Conservation (phyloP, 2,797 vertebrate genomes). For the Oreochromis grahami region DNA sequence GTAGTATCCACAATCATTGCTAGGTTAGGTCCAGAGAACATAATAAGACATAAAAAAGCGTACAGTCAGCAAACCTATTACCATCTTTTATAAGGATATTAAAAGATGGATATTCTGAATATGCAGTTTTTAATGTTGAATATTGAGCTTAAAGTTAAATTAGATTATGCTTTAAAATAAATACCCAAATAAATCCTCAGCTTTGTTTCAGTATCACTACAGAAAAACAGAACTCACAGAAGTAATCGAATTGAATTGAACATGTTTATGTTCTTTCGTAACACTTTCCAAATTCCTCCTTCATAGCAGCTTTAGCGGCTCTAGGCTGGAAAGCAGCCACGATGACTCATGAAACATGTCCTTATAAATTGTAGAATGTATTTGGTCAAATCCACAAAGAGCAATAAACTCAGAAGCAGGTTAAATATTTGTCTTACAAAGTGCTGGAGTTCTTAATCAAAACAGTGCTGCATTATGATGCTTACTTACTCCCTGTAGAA, state of each 20-base stretch:
- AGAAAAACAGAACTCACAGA: not conserved
- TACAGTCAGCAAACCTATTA: not conserved
- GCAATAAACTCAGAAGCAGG: not conserved
- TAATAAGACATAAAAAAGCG: not conserved
- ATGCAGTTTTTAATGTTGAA: not conserved
- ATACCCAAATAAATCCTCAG: not conserved
- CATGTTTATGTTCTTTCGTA: not conserved
- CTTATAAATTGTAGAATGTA: not conserved
- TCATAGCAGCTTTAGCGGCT: not conserved
- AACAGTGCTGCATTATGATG: not conserved
- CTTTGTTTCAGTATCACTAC: not conserved
- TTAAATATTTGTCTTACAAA: not conserved
- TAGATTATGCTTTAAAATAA: not conserved
- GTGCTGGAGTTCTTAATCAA: not conserved
- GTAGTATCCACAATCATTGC: not conserved
- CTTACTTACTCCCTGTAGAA: not conserved
- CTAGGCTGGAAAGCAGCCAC: accelerated
- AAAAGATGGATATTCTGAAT: accelerated
- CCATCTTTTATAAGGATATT: not conserved
- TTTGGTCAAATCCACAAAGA: not conserved
- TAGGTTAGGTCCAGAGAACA: accelerated
- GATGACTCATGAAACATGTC: not conserved
- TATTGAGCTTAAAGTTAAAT: not conserved
- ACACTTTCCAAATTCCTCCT: not conserved
- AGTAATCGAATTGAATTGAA: not conserved